These are phyloP conservation scores for Crotalus helleri DNA, from an alignment of 2,113 vertebrate species.

Conservation along the genomic window DNA sequence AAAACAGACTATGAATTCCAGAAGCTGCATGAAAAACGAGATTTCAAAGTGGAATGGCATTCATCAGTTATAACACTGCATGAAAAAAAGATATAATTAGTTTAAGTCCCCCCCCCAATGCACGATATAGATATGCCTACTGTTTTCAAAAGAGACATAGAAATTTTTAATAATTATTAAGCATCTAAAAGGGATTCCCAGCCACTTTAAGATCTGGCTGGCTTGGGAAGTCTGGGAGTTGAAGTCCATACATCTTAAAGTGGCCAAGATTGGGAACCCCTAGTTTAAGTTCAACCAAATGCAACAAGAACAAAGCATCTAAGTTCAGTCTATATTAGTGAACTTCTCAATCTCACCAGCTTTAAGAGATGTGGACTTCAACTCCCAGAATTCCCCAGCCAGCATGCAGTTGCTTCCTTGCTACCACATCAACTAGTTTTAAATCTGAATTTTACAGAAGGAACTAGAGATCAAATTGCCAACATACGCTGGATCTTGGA, in stretches of 20 bases:
- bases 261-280: background rate
- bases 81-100: background rate
- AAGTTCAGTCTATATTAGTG: background rate
- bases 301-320: background rate
- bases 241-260: background rate
- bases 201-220: background rate
- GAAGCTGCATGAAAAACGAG: background rate
- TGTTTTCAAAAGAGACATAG: background rate
- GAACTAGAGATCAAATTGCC: too few relatives aligned
- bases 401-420: background rate
- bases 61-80: background rate
- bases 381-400: background rate
- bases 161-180: background rate
- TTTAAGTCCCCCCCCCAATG: too few relatives aligned
- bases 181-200: background rate
- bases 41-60: background rate
- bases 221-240: background rate
- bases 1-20: background rate
- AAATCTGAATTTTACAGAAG: background rate
- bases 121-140: background rate
- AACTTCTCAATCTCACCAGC: background rate
- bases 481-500: too few relatives aligned
- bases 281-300: background rate
- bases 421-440: background rate
- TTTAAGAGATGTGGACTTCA: background rate